Percentiles rank a stretch among this genome's conserved stretches.
phyloP scores from a whole-genome alignment of 1,140 invertebrate species.

The Drosophila nigromelanica region DNA sequence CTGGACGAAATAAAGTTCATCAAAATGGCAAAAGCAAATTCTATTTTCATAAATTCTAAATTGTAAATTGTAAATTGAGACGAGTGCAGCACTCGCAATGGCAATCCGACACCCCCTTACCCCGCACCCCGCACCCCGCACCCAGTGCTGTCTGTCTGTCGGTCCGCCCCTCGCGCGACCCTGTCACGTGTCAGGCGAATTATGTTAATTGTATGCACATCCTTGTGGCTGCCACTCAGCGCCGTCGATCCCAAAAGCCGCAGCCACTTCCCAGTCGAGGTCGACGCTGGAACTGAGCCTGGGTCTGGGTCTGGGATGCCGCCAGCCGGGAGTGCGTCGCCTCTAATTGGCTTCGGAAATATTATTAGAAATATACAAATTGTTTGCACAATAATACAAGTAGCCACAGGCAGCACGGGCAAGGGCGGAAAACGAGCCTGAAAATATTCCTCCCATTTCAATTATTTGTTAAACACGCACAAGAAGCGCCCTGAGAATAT shows the following conservation, averaged over 20 bases:
- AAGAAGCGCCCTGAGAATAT: background rate
- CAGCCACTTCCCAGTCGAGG: constrained; percentile 19
- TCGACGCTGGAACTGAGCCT: background rate
- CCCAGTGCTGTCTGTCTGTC: background rate
- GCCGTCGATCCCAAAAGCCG: background rate
- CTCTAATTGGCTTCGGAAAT: constrained; percentile 76
- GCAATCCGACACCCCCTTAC: constrained; percentile 72
- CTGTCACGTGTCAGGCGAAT: constrained; percentile 83
- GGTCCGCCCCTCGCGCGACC: background rate
- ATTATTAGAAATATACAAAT: constrained; percentile 65
- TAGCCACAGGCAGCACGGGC: background rate
- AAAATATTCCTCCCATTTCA: background rate
- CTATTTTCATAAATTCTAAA: constrained; percentile 77
- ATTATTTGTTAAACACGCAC: background rate
- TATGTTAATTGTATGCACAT: constrained; percentile 83
- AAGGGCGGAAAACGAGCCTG: background rate
- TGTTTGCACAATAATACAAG: constrained; percentile 39
- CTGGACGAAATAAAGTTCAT: constrained; percentile 62
- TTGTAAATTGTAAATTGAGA: constrained; percentile 73
- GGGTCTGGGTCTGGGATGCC: background rate
- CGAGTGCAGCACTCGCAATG: constrained; percentile 55
- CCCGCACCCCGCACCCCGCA: background rate
- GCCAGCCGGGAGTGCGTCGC: constrained; percentile 46
- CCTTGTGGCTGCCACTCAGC: constrained; percentile 50
- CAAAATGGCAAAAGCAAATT: constrained; percentile 73